A percentile compares a stretch with the other conserved stretches of the same genome.
Conservation (phyloP, 2,888 invertebrate genomes). For the Drosophila bunnanda region DNA sequence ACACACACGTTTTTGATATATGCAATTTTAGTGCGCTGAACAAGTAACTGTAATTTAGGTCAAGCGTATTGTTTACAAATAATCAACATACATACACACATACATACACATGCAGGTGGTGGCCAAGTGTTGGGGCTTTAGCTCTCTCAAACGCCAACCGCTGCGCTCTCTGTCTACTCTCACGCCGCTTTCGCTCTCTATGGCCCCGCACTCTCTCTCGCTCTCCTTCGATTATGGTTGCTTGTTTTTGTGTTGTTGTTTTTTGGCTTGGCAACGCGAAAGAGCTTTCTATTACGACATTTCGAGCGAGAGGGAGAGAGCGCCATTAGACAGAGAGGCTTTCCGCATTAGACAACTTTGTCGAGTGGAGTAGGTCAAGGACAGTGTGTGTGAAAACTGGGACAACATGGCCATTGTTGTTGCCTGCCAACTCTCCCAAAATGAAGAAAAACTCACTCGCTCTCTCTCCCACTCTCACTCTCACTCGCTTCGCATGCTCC, state of each 20-base stretch:
- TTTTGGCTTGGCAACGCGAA: conserved; percentile 68
- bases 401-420: conserved; percentile 80
- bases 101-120: conserved; percentile 8
- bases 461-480: conserved; percentile 31
- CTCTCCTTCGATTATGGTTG: conserved; percentile 56
- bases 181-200: conserved; percentile 41
- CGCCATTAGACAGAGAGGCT: conserved; percentile 32
- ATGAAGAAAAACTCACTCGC: conserved; percentile 32
- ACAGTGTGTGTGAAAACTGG: conserved; percentile 84
- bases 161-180: conserved; percentile 34
- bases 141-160: conserved; percentile 14
- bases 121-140: conserved; percentile 28
- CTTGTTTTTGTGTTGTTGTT: conserved; percentile 30
- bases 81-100: conserved; percentile 65
- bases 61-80: conserved; percentile 85
- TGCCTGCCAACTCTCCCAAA: conserved; percentile 60
- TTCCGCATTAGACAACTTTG: conserved; percentile 75
- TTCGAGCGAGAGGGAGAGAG: conserved; percentile 46
- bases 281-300: conserved; percentile 79
- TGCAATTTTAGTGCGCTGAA: conserved; percentile 61
- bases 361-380: conserved; percentile 85
- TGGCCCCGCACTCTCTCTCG: conserved; percentile 1
- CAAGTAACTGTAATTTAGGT: conserved; percentile 83
- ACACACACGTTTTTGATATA: conserved; percentile 20
- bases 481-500: conserved; percentile 24